phyloP scores from a whole-genome alignment of 2,113 vertebrate species.

The Tiliqua scincoides region DNA sequence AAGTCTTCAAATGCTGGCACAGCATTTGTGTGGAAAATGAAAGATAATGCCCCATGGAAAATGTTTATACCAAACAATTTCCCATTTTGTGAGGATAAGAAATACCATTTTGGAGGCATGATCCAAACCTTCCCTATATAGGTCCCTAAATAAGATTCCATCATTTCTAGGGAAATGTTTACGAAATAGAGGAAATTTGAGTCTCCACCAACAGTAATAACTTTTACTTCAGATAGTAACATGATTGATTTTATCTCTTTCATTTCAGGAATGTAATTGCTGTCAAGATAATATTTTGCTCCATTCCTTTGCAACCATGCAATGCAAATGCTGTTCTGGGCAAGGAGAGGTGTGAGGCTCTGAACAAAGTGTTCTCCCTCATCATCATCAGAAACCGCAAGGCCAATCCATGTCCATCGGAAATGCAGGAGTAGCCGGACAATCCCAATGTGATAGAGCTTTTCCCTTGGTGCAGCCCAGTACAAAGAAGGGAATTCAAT shows the following conservation, averaged over 20 bases:
- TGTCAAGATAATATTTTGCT: background rate
- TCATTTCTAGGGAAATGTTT: too few relatives aligned
- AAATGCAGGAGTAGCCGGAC: constrained; percentile 18
- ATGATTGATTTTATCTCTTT: background rate
- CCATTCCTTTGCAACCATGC: too few relatives aligned
- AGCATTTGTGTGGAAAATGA: background rate
- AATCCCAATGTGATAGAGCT: background rate
- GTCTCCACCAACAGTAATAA: background rate
- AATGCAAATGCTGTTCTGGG: background rate
- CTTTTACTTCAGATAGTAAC: background rate
- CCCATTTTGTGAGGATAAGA: accelerated
- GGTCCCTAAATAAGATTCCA: too few relatives aligned
- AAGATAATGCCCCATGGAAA: background rate
- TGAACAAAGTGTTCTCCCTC: background rate
- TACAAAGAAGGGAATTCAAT: constrained; percentile 26
- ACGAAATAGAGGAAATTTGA: too few relatives aligned
- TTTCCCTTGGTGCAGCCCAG: background rate
- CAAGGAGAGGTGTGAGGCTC: background rate
- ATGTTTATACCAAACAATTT: background rate
- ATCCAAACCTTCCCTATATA: background rate
- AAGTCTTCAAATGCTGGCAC: background rate
- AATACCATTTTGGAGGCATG: too few relatives aligned
- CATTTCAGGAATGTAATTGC: background rate
- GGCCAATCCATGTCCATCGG: constrained; percentile 19
- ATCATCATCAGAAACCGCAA: constrained; percentile 10